These are phyloP conservation scores for Epinotia ramella DNA, from an alignment of 2,888 invertebrate species.

Conservation along the genomic window DNA sequence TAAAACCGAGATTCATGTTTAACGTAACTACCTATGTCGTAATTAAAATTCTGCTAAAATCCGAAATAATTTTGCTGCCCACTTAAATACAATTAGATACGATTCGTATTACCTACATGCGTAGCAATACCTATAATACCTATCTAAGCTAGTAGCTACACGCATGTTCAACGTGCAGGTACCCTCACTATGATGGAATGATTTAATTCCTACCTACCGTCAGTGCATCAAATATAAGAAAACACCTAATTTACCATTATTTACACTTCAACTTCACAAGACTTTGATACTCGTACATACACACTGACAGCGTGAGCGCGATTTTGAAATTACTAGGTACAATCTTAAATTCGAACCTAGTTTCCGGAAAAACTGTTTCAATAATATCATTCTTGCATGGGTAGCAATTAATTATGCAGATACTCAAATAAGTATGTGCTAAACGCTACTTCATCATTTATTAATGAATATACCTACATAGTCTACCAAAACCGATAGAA, in stretches of 20 bases:
- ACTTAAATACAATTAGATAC: constrained; percentile 39
- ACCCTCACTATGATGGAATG: constrained; percentile 9
- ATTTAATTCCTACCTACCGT: constrained; percentile 21
- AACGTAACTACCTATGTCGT: constrained; percentile 20
- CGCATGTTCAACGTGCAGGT: constrained; percentile 1
- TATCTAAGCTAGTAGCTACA: not conserved
- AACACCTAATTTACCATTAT: no score
- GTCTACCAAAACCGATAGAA: not conserved
- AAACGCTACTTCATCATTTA: no score
- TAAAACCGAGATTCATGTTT: constrained; percentile 27
- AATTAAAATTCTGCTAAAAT: constrained; percentile 41
- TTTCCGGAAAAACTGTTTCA: no score
- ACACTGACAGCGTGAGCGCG: not conserved
- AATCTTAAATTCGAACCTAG: no score
- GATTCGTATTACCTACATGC: constrained; percentile 12
- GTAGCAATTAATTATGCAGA: no score
- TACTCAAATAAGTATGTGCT: no score
- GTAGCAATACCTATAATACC: not conserved
- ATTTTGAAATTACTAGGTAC: no score
- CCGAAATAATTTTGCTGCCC: constrained; percentile 28
- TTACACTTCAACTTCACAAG: not conserved
- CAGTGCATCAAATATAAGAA: not conserved
- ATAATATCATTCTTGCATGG: no score
- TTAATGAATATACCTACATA: not conserved
- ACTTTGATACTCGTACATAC: not conserved